phyloP scores from a whole-genome alignment of 2,113 vertebrate species.

The Dromaius novaehollandiae region DNA sequence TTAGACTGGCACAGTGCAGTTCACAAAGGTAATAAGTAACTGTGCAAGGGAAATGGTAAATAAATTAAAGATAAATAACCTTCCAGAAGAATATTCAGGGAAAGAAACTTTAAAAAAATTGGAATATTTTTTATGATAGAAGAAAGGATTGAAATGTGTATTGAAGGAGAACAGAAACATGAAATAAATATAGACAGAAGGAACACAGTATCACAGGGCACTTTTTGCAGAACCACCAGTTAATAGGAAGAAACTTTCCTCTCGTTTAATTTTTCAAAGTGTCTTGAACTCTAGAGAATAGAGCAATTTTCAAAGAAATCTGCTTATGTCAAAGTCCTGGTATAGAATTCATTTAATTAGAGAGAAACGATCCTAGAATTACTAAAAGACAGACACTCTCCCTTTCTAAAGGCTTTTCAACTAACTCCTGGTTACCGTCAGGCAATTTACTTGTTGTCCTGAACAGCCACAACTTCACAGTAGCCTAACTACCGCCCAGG shows the following conservation, averaged over 20 bases:
- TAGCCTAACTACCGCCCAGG: fast-evolving
- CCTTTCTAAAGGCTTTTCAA: neutral
- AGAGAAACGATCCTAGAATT: neutral
- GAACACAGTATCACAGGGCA: neutral
- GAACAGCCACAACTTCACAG: neutral
- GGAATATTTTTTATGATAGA: neutral
- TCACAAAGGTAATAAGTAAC: neutral
- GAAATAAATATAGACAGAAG: neutral
- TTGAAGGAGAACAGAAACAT: neutral
- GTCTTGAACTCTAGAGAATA: neutral
- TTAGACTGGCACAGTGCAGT: neutral
- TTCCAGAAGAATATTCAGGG: neutral
- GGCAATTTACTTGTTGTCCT: neutral
- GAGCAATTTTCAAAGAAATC: neutral
- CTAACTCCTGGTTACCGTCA: neutral
- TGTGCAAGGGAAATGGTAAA: neutral
- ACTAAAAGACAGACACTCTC: neutral
- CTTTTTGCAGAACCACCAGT: too few species aligned
- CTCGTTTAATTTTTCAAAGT: neutral
- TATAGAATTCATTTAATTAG: neutral
- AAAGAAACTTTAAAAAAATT: neutral
- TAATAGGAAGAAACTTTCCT: too few species aligned
- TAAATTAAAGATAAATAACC: neutral
- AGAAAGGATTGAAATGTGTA: neutral
- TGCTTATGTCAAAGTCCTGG: neutral